Base-by-base conservation (phyloP, 2,797 vertebrate species). In the Cyclura pinguis region DNA sequence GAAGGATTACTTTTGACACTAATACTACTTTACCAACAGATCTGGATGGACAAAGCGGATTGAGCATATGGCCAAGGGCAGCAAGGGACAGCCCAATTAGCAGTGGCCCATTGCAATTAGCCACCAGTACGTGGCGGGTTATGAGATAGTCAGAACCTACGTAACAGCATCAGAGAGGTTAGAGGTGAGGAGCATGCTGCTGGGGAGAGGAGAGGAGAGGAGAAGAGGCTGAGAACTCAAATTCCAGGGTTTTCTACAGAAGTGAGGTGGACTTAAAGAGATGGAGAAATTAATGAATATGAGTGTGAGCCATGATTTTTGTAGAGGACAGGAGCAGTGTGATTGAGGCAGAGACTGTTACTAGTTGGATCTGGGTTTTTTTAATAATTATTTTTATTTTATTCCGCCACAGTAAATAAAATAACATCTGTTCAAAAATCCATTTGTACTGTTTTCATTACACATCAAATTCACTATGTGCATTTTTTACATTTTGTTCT, bases 21-120 rank as follows among this genome's bases (percentile, higher is more conserved):
- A 95, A 95, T 94, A 84, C 93, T 47, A 72, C 93, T 92, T 95
- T 94, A 91, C 86, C 91, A 86, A 90, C 89, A 91, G 92, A 94
- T 90, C 92, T 91, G 90, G 86, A 85, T 85, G 83, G 81, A 82
- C 91, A 94, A 92, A 93, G 94, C 74, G 88, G 94, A 95, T 95
- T 93, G 90, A 84, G 85, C 93, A 93, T 90, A 91, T 95, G 94
- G 89, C 87, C 2, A 7, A 76, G 80, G 84, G 29, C 88, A 89
- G 85, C 67, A 82, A 77, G 57, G 83, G 52, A 89, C 91, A 93
- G 87, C 76, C 90, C 90, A 94, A 90, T 92, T 94, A 95, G 90
- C 86, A 62, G 52, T 72, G 73, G 84, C 81, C 94, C 84, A 72
- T 87, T 89, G 62, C 90, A 92, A 95, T 94, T 95, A 92, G 80